A percentile compares a stretch with the other conserved stretches of the same genome.
Evolutionary conservation across 2,113 vertebrate species (phyloP).

Genomic region (Dicerorhinus sumatrensis): DNA sequence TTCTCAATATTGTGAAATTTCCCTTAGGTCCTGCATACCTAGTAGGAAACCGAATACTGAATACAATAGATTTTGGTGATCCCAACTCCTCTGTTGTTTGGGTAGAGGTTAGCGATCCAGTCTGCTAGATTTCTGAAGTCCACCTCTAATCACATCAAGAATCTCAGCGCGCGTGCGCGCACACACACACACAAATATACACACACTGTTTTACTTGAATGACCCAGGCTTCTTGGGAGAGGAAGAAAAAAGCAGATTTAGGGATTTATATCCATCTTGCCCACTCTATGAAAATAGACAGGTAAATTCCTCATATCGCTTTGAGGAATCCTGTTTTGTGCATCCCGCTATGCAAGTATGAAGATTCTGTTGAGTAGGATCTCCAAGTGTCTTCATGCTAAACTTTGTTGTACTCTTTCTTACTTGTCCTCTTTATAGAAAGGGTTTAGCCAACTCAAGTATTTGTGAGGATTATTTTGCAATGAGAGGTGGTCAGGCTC

Average conservation of each 20-base stretch:
- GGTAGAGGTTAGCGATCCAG: neutral
- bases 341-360: neutral
- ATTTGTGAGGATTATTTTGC: neutral
- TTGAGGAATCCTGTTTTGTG: neutral
- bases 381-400: neutral
- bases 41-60: neutral
- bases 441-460: neutral
- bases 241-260: neutral
- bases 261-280: neutral
- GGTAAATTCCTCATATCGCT: neutral
- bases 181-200: accelerated
- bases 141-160: neutral
- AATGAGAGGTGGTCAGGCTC: neutral
- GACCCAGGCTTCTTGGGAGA: neutral
- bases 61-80: neutral
- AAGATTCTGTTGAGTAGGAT: neutral
- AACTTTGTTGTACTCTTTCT: neutral
- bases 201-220: neutral
- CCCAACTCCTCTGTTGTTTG: neutral
- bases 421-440: neutral
- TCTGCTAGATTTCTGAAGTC: neutral
- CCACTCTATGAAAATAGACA: neutral
- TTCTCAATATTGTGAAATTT: neutral
- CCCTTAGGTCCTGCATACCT: neutral
- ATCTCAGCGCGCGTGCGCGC: neutral